These are phyloP conservation scores for Phlogophora meticulosa DNA, from an alignment of 2,888 invertebrate genomes.

Conservation along the genomic window DNA sequence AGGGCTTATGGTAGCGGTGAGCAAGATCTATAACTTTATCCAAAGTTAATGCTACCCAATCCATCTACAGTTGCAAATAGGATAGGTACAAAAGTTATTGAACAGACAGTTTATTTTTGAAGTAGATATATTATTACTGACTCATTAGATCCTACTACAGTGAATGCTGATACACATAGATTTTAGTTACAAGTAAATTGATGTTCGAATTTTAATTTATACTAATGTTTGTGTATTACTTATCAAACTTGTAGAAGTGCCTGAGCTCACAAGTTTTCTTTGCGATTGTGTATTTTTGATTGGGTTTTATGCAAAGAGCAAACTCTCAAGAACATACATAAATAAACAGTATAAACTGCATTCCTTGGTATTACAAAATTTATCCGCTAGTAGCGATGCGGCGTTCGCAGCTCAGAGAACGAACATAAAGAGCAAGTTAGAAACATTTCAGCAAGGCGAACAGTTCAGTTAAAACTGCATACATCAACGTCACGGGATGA, in stretches of 20 bases:
- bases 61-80: background rate
- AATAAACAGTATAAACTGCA: background rate
- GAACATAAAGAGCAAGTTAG: background rate
- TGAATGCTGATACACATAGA: no score
- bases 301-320: background rate
- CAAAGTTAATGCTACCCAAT: slow-evolving; percentile 14
- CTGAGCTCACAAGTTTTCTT: no score
- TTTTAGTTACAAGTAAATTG: no score
- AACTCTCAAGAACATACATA: background rate
- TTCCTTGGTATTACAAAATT: background rate
- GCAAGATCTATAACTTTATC: slow-evolving; percentile 15
- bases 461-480: slow-evolving; percentile 51
- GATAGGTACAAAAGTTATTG: background rate
- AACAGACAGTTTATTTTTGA: background rate
- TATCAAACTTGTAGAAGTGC: no score
- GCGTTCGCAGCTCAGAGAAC: background rate
- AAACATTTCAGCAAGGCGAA: slow-evolving; percentile 27
- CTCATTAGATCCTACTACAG: no score
- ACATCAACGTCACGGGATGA: slow-evolving; percentile 56
- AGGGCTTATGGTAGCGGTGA: slow-evolving; percentile 13
- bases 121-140: no score
- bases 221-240: no score
- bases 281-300: background rate
- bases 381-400: background rate
- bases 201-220: no score